Percentiles rank a stretch among this genome's conserved stretches.
phyloP scores from a whole-genome alignment of 2,113 vertebrate genomes.

The Platysteira castanea region DNA sequence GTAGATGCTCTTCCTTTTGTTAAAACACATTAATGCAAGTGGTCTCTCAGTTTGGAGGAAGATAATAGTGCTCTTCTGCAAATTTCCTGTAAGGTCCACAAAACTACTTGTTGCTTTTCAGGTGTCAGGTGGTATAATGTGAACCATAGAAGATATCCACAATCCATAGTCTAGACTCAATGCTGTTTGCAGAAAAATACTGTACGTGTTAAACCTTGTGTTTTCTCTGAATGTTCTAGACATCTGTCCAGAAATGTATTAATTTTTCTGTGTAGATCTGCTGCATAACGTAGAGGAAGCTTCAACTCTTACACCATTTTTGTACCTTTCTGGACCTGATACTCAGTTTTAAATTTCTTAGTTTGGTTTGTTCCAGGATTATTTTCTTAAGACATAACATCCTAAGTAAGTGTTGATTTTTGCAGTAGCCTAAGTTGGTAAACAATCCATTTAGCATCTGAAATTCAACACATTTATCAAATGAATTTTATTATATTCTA shows the following conservation, averaged over 20 bases:
- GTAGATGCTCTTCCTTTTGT: neutral
- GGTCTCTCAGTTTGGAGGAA: neutral
- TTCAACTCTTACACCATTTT: neutral
- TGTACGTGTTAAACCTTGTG: neutral
- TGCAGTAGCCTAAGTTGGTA: neutral
- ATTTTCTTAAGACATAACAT: neutral
- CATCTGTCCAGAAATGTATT: neutral
- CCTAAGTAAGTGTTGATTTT: neutral
- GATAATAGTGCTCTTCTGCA: neutral
- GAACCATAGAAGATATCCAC: accelerated
- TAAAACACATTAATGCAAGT: neutral
- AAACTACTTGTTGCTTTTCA: neutral
- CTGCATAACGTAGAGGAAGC: neutral
- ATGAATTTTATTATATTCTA: neutral
- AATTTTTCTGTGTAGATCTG: neutral
- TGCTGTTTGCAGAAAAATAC: neutral
- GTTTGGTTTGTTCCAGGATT: neutral
- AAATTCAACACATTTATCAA: neutral
- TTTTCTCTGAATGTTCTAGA: neutral
- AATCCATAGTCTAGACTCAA: neutral
- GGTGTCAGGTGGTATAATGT: neutral
- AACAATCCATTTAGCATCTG: neutral
- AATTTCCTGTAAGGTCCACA: neutral
- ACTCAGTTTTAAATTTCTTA: neutral
- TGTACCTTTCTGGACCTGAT: neutral